Percentiles rank a stretch among this genome's conserved stretches.
Conservation (phyloP, 2,113 vertebrate genomes). For the Zootoca vivipara region DNA sequence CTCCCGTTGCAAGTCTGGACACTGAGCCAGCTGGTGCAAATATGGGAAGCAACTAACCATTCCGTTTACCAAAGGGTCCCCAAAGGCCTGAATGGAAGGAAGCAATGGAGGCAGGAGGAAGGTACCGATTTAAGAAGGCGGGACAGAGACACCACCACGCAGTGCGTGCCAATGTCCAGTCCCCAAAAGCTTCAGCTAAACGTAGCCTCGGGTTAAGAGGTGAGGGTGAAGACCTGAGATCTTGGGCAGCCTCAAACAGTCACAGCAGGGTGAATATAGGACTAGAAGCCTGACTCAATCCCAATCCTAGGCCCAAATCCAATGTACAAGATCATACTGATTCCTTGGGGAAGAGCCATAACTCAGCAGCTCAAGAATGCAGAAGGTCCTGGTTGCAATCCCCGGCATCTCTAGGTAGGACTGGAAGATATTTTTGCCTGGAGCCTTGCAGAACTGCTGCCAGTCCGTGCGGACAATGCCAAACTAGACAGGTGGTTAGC, state of each 20-base stretch:
- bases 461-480: no score
- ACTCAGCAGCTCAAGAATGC: no score
- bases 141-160: neutral
- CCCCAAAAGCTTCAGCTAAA: neutral
- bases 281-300: neutral
- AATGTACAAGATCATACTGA: neutral
- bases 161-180: neutral
- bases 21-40: neutral
- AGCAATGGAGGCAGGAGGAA: neutral
- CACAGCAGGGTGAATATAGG: neutral
- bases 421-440: no score
- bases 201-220: neutral
- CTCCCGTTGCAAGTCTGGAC: neutral
- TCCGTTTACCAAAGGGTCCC: neutral
- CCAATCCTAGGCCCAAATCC: neutral
- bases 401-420: no score
- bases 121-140: neutral
- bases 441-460: no score
- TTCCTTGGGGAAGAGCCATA: no score
- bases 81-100: neutral
- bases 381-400: no score
- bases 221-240: neutral
- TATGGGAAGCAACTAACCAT: no score
- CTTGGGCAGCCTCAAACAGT: neutral
- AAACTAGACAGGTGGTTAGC: no score